These are phyloP conservation scores for Zaprionus taronus DNA, from an alignment of 1,140 invertebrate species.

Conservation along the genomic window DNA sequence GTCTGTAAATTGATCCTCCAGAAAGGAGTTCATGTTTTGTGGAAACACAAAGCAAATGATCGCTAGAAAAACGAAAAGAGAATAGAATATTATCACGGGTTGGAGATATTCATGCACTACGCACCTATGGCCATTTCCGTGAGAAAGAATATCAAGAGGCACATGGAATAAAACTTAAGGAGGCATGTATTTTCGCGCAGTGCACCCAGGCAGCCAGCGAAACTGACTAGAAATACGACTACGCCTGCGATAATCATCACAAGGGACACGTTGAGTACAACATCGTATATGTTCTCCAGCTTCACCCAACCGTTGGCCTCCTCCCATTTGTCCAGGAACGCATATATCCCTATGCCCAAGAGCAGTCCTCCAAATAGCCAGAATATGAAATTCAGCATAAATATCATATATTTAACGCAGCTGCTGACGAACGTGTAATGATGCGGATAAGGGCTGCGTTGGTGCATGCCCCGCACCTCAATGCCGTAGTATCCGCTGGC, in stretches of 20 bases:
- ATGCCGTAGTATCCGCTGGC: constrained; percentile 60
- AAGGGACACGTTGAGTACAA: constrained; percentile 95
- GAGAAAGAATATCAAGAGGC: constrained; percentile 94
- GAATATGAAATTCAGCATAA: constrained; percentile 95
- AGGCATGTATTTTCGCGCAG: constrained; percentile 96
- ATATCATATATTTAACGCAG: constrained; percentile 96
- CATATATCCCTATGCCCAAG: constrained; percentile 94
- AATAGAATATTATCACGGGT: not conserved
- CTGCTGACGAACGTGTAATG: constrained; percentile 88
- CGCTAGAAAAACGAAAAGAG: constrained; percentile 84
- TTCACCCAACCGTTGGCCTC: constrained; percentile 89
- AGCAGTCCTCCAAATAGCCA: constrained; percentile 94
- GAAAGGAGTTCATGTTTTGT: constrained; percentile 91
- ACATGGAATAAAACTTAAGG: constrained; percentile 96
- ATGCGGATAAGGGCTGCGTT: constrained; percentile 67
- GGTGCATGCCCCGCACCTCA: constrained; percentile 84
- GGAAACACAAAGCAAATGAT: constrained; percentile 97
- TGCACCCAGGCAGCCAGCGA: constrained; percentile 96
- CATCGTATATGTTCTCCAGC: constrained; percentile 94
- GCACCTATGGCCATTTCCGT: constrained; percentile 91
- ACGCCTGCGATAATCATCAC: constrained; percentile 94
- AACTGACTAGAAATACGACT: constrained; percentile 92
- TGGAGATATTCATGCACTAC: not conserved
- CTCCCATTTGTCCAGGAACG: constrained; percentile 96
- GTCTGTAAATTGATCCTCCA: constrained; percentile 94